Evolutionary conservation across 2,888 invertebrate species (phyloP).

Genomic region (Hypsopygia costalis): DNA sequence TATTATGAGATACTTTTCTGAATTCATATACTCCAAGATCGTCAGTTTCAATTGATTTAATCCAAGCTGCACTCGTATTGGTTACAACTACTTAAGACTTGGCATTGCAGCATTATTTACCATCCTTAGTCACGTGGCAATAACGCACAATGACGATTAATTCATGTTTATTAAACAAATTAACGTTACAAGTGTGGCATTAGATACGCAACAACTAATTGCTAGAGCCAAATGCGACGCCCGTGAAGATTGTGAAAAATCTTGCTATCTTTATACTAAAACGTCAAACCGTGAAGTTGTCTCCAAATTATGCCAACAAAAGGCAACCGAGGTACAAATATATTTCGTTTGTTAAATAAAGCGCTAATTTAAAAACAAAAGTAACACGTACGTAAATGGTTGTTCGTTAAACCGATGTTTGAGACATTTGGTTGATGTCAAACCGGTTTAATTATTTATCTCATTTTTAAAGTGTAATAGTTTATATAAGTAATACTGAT

Average conservation of each 20-base stretch:
- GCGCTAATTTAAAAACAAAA: slow-evolving; percentile 1
- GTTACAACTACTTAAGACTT: slow-evolving; percentile 62
- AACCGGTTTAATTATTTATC: too few species aligned
- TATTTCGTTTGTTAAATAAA: background rate
- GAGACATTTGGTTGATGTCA: too few species aligned
- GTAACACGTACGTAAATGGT: background rate
- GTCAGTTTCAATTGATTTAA: slow-evolving; percentile 43
- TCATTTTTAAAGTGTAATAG: too few species aligned
- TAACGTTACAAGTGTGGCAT: slow-evolving; percentile 46
- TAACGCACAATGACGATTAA: slow-evolving; percentile 47
- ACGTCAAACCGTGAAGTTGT: slow-evolving; percentile 16
- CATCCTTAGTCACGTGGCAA: slow-evolving; percentile 52
- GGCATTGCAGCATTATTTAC: slow-evolving; percentile 61
- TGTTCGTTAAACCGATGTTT: too few species aligned
- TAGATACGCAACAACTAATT: slow-evolving; percentile 32
- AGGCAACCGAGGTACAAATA: slow-evolving; percentile 3
- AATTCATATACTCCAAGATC: slow-evolving; percentile 14
- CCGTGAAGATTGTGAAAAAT: slow-evolving; percentile 30
- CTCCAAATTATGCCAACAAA: background rate
- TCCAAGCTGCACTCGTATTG: slow-evolving; percentile 34
- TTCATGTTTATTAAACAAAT: slow-evolving; percentile 76
- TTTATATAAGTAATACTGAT: too few species aligned
- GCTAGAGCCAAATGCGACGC: slow-evolving; percentile 16
- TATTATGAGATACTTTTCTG: background rate
- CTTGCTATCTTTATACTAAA: slow-evolving; percentile 22